Base-by-base conservation (phyloP, 2,888 invertebrate genomes). In the Drosophila peninsularis region DNA sequence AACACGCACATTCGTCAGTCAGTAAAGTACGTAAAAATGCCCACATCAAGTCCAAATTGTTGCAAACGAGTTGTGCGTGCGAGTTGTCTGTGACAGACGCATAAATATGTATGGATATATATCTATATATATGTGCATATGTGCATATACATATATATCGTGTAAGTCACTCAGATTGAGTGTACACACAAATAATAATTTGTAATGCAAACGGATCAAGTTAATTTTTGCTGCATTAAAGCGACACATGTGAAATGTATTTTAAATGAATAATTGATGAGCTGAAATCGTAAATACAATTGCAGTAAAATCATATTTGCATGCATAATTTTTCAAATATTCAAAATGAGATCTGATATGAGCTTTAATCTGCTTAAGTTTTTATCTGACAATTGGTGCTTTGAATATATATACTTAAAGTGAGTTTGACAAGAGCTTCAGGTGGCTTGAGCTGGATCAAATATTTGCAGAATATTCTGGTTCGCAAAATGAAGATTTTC, bases 11-110 rank as follows among this genome's bases (percentile, higher is more conserved):
- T 72, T 65, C 45, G 47, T 37, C 62, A 67, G 47, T 37, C 62
- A 62, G 52, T 62, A 36, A 52, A 32, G 47, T 45, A 45, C 27
- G 27, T 34, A 7, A 37, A 52, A 27, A 69, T 75, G 88, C 88
- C 82, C 85, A 82, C 88, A 87, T 78, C 71, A 67, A 76, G 74
- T 57, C 73, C 62, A 13, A 81, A 78, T 62, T 68, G 76, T 66
- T 53, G 17, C 66, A 69, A 87, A 84, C 82, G 63, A 76, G 85
- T 79, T 78, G 64, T 50, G 45, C 10, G 53, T 37, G 27, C 50
- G 64, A 57, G 1, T 47, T 58, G 42, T 54, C 30, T 50, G 54
- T 45, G 52, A 54, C 41, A 55, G 49, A 13, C n/a, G 53, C 74
- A 61, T 42, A 19, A 13, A 19, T 49, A 14, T 13, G 27, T 47